Evolutionary conservation across 1,140 invertebrate species (phyloP), one percentile per base, ranked within the genome.

Genomic region (Thalassaphorura encarpata): DNA sequence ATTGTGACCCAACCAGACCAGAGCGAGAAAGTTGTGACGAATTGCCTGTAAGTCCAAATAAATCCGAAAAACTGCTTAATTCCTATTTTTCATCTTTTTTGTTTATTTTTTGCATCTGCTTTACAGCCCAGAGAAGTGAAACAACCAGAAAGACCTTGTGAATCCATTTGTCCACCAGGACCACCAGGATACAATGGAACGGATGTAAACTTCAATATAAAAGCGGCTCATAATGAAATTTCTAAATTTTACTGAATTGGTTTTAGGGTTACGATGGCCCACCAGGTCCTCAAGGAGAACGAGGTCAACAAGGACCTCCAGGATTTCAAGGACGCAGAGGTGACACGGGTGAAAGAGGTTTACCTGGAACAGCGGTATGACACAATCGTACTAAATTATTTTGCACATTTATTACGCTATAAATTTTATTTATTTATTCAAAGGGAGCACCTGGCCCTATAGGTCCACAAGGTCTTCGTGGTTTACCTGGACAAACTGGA

Each of bases 1-100:
- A 80, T 63, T 88, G 85, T 69, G 84, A 88, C 71, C 81, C 83
- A n/a, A 77, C 78, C 1, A 75, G 77, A 66, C 80, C 82, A 11
- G 76, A 81, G 59, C 71, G 81, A 64, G 82, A 85, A 67, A 77
- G 70, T n/a, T 88, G 85, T 67, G 75, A 77, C 52, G 84, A 87
- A 70, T 65, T 87, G 39, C 81, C 79, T 41, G 77, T 80, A 72
- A 73, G 68, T 68, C 54, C 29, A 64, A n/a, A 31, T 21, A n/a
- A n/a, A 43, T 45, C n/a, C 13, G 15, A 36, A 23, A 13, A 19
- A 43, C 8, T 33, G 15, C 52, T 28, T 21, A 46, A 21, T 47
- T 45, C 23, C 11, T 24, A 28, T 4, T 15, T n/a, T 13, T 41
- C 19, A 8, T 6, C 3, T 6, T 52, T 52, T 19, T 41, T 52